A percentile compares a stretch with the other conserved stretches of the same genome.
phyloP scores from a whole-genome alignment of 2,797 vertebrate genomes.

The Alca torda region DNA sequence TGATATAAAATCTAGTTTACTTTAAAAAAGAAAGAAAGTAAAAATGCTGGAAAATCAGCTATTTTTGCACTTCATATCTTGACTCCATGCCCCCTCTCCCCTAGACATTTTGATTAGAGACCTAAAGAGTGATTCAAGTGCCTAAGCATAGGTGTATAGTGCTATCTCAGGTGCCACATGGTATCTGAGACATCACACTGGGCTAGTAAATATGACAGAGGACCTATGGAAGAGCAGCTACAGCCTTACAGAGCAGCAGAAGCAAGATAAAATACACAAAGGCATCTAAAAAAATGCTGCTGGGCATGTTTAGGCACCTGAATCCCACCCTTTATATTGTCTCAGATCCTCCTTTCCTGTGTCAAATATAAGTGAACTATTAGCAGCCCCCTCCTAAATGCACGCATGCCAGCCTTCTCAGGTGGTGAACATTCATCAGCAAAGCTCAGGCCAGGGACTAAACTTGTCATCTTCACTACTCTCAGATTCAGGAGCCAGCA shows the following conservation, averaged over 20 bases:
- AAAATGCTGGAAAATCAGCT: neutral
- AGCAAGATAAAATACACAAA: neutral
- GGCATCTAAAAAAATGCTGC: neutral
- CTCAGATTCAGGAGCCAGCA: neutral
- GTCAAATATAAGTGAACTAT: neutral
- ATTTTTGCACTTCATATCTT: neutral
- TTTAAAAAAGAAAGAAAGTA: neutral
- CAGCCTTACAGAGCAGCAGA: neutral
- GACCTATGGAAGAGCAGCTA: neutral
- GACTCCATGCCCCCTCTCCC: neutral
- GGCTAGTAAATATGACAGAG: neutral
- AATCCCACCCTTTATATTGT: neutral
- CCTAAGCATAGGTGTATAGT: neutral
- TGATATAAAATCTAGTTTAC: neutral
- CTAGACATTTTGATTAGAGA: neutral
- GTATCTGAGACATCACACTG: neutral
- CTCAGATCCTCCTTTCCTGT: neutral
- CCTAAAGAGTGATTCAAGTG: neutral
- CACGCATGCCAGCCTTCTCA: neutral
- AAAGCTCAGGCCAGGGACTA: neutral
- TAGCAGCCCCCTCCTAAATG: neutral
- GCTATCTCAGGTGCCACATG: fast-evolving
- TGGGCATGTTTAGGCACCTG: neutral
- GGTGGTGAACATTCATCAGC: neutral
- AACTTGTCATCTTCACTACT: neutral